Percentiles rank a stretch among this genome's conserved stretches.
Evolutionary conservation across 2,888 invertebrate species (phyloP).

Genomic region (Embidobia sp.): DNA sequence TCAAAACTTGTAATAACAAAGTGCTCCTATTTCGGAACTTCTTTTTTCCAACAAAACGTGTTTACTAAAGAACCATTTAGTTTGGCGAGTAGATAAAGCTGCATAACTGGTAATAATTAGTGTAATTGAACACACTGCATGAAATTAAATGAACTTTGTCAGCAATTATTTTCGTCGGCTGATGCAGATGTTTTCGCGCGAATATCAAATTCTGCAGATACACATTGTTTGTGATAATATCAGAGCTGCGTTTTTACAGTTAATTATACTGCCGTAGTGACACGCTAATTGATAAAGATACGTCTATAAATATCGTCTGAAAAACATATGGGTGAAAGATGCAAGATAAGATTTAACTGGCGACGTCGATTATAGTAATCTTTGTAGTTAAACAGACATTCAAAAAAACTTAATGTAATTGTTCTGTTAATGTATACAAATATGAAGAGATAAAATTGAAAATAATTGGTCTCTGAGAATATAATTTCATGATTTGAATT

Average conservation of each 20-base stretch:
- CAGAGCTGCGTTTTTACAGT: constrained; percentile 7
- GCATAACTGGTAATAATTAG: not conserved
- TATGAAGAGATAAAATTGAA: too few species aligned
- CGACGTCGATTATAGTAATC: too few species aligned
- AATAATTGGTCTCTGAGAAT: too few species aligned
- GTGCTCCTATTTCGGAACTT: too few species aligned
- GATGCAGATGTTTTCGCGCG: not conserved
- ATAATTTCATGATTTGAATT: too few species aligned
- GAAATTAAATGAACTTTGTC: not conserved
- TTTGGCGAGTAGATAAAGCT: too few species aligned
- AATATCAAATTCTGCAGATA: not conserved
- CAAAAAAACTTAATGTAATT: too few species aligned
- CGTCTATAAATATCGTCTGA: constrained; percentile 27
- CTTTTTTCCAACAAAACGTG: too few species aligned
- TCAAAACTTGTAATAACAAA: too few species aligned
- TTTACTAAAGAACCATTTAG: too few species aligned
- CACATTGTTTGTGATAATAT: constrained; percentile 17
- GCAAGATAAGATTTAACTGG: constrained; percentile 37
- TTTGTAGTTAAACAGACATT: too few species aligned
- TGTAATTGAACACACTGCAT: constrained; percentile 7
- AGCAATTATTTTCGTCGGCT: constrained; percentile 1
- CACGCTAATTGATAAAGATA: constrained; percentile 28
- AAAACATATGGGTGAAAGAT: constrained; percentile 27
- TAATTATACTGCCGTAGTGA: constrained; percentile 10
- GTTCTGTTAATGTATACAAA: too few species aligned